Percentiles rank a stretch among this genome's conserved stretches.
These are phyloP conservation scores for Phengaris arion DNA, from an alignment of 2,888 invertebrate genomes.

Conservation along the genomic window DNA sequence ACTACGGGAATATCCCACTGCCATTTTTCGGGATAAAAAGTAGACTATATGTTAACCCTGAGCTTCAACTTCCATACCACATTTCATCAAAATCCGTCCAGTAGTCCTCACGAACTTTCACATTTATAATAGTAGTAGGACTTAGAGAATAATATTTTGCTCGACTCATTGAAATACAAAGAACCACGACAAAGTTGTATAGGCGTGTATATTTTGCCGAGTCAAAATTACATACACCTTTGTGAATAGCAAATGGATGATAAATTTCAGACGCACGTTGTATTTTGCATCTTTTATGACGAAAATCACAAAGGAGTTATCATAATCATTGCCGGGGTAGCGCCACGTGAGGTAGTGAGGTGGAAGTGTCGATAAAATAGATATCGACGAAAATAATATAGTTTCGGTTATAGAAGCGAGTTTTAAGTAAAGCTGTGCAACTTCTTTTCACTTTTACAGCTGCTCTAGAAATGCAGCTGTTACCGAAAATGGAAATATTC, in stretches of 20 bases:
- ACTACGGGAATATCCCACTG: too few species aligned
- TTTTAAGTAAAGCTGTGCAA: too few species aligned
- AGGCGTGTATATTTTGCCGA: conserved; percentile 12
- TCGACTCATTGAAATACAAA: conserved; percentile 13
- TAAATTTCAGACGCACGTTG: conserved; percentile 31
- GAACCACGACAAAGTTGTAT: background rate
- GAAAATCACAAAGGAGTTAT: conserved; percentile 29
- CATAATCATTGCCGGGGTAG: conserved; percentile 24
- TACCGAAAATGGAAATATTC: too few species aligned
- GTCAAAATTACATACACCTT: conserved; percentile 36
- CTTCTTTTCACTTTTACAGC: too few species aligned
- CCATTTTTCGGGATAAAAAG: too few species aligned
- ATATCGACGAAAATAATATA: conserved; percentile 1
- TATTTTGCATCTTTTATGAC: conserved; percentile 30
- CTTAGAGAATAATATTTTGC: background rate
- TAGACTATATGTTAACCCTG: too few species aligned
- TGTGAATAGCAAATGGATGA: conserved; percentile 35
- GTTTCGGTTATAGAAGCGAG: too few species aligned
- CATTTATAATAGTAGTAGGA: too few species aligned
- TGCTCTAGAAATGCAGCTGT: too few species aligned
- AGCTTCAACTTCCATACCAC: too few species aligned
- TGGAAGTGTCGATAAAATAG: background rate
- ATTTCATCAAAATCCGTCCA: too few species aligned
- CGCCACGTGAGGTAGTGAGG: background rate
- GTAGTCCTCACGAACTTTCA: too few species aligned